Evolutionary conservation across 2,888 invertebrate genomes (phyloP).

Genomic region (Drosophila fungiperda): DNA sequence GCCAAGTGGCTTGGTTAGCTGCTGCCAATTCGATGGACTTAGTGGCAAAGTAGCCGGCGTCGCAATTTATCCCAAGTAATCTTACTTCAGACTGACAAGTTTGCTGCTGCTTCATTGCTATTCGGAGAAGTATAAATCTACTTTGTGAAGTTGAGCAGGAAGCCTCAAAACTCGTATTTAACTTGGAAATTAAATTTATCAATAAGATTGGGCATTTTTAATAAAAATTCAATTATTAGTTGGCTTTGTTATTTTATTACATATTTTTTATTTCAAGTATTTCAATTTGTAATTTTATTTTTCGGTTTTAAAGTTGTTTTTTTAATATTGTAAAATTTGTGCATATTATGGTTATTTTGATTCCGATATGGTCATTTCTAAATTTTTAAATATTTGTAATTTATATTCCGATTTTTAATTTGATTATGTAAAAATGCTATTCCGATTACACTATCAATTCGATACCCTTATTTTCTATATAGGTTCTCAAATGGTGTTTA

Average conservation of each 20-base stretch:
- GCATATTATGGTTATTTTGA: neutral
- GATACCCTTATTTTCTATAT: neutral
- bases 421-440: neutral
- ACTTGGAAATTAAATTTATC: neutral
- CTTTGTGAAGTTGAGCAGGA: neutral
- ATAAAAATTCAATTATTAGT: too few relatives aligned
- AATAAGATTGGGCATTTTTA: accelerated
- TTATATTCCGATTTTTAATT: neutral
- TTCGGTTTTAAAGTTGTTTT: neutral
- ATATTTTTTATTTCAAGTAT: too few relatives aligned
- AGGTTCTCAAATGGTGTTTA: neutral
- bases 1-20: constrained; percentile 9
- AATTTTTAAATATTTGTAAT: neutral
- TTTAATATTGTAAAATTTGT: neutral
- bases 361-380: neutral
- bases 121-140: neutral
- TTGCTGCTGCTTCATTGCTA: constrained; percentile 7
- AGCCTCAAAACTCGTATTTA: neutral
- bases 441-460: neutral
- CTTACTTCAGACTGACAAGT: constrained; percentile 32
- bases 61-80: constrained; percentile 11
- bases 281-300: neutral
- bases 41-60: constrained; percentile 12
- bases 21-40: constrained; percentile 43
- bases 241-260: neutral